Base-by-base conservation (phyloP, 2,113 vertebrate genomes). In the Etheostoma cragini region DNA sequence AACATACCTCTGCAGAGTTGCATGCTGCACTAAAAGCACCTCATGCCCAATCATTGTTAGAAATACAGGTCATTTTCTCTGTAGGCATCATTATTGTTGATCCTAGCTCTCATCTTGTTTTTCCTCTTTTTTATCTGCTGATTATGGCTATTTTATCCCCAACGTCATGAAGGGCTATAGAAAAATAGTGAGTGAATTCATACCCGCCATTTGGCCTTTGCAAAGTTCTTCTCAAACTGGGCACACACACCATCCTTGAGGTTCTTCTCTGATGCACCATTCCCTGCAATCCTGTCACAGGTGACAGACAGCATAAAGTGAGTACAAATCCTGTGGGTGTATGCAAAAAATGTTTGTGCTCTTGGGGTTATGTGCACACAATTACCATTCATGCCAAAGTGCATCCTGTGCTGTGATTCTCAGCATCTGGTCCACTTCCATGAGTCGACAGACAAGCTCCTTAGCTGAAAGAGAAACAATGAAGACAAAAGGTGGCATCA, bases 171-270 rank as follows among this genome's bases (percentile, higher is more conserved):
- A 64, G 49, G 68, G 21, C 15, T 19, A 21, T 11, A 53, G 54
- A n/a, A 45, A 45, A 22, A 58, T 8, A 68, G 24, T 17, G 17
- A 21, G 42, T n/a, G 35, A 76, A 47, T 53, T 86, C 95, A 88
- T 93, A 97, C 96, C 95, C 95, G 91, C 96, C 96, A 97, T 52
- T 96, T 96, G 83, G 96, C 96, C 82, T 97, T 97, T 49, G 96
- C 96, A 88, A 97, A 97, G 90, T 97, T 97, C 91, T 97, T 97
- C 92, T 96, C 95, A 83, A 97, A 96, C 86, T 97, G 96, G 65
- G 96, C 96, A 47, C 96, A 97, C 63, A 97, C 96, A 1, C 96
- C 96, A 45, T 93, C 96, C 85, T 96, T 96, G 6, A 97, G 91
- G 85, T 96, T 97, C 81, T 96, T 96, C 89, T 96, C 96, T 1